Evolutionary conservation across 2,888 invertebrate genomes (phyloP), one percentile per base, ranked within the genome.

Genomic region (Parnassius orleans): DNA sequence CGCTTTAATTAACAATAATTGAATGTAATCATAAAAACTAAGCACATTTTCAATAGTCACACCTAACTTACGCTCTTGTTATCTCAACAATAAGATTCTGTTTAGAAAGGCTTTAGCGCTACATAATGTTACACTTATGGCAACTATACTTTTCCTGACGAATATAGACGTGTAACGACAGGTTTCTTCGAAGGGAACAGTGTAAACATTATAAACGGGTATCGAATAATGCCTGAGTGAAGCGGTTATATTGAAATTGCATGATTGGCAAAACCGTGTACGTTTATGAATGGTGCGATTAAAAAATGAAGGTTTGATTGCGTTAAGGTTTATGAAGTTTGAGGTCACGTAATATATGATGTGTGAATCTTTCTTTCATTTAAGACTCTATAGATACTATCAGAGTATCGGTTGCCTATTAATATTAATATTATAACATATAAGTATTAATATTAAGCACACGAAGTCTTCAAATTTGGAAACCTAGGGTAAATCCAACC

Each of bases 201-300:
- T 79, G 82, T 79, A 82, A 83, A 83, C 77, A 84, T 80, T 75
- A 83, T 81, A 82, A 81, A 79, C 69, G 73, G 70, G 65, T 72
- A 74, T 79, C 75, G 76, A 76, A 81, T 77, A 76, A 76, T 80
- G 81, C 78, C 72, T 75, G 72, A 71, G 70, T 60, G 71, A 65
- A 72, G 63, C 76, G 74, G 76, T 81, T 79, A 79, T 72, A 68
- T 73, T 74, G 75, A 82, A 86, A 84, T 83, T 85, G 81, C 80
- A 83, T 84, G 85, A 84, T 86, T 84, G 83, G 75, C 67, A 66
- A 74, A 72, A 76, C 73, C 74, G 68, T 70, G 69, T 66, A 70
- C 65, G 69, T 61, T 63, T 54, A 50, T 58, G 58, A 63, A 63
- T 54, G 54, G 44, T 19, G 44, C 15, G 42, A 50, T 19, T 10